These are phyloP conservation scores for Porites rus DNA, from an alignment of 92 coral and sea anemone genomes.

Conservation along the genomic window DNA sequence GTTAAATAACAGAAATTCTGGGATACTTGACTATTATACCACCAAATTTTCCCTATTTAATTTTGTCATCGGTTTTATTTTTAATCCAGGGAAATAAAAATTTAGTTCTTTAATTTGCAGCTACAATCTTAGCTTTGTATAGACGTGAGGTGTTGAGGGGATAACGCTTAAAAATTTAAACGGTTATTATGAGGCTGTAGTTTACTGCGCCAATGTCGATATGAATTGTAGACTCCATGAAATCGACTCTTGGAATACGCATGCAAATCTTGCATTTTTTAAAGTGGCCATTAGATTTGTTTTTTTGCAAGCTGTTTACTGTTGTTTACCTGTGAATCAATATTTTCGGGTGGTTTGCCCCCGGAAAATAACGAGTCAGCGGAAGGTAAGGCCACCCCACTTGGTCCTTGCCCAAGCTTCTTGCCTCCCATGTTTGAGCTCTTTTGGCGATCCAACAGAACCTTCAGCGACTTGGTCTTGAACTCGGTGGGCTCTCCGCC, in stretches of 20 bases:
- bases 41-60: no score
- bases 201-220: no score
- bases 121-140: no score
- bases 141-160: no score
- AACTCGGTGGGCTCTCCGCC: conserved; percentile 82
- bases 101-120: no score
- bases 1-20: neutral
- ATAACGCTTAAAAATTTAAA: no score
- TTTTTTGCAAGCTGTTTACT: neutral
- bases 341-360: conserved; percentile 63
- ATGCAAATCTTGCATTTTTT: no score
- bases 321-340: conserved; percentile 82
- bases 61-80: no score
- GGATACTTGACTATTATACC: neutral
- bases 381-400: conserved; percentile 83
- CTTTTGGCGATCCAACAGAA: conserved; percentile 82
- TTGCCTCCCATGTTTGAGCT: conserved; percentile 90
- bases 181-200: no score
- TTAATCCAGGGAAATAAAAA: no score
- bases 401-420: conserved; percentile 79
- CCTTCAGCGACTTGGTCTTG: conserved; percentile 77
- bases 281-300: neutral
- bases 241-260: no score
- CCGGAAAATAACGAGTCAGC: conserved; percentile 65
- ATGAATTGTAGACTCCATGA: no score